Base-by-base conservation (phyloP, 2,888 invertebrate species). In the Cryptocephalus primarius region DNA sequence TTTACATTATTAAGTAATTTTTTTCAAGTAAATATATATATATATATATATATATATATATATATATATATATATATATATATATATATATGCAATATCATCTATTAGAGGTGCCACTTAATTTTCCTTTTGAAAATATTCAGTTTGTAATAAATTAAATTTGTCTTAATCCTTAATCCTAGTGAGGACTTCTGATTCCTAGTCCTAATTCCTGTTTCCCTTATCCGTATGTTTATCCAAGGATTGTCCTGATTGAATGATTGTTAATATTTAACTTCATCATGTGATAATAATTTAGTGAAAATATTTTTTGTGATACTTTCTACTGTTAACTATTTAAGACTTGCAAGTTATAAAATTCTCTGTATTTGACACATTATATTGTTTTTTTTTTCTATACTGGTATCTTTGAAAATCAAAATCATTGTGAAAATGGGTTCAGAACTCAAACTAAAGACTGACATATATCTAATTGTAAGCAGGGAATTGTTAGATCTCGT, bases 101-200 rank as follows among this genome's bases (percentile, higher is more conserved):
- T 41, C 9, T 41, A 31, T 41, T 22, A 11, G 22, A 22, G 6
- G 22, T 22, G 22, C 22, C 22, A 22, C 6, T 22, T 4, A 22
- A 22, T 39, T 10, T 10, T 48, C 54, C 55, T 55, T 57, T 55
- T 57, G 57, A 54, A 55, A 52, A 57, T 53, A 57, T 51, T 49
- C 48, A 45, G 46, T 42, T 49, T 40, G 42, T 44, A 47, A 48
- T 40, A 49, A 9, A 41, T 32, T 38, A 39, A 36, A 31, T 36
- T 39, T 46, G 54, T 49, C 54, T 45, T 51, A 54, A 56, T 56
- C 59, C 57, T 58, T 53, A 52, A 59, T 64, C 63, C 64, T 62
- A 60, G 55, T 59, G 69, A 68, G 68, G 69, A 67, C 69, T 69
- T 69, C 69, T 69, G 69, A 34, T 59, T 62, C 64, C 64, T 65